Conservation (phyloP, 2,888 invertebrate genomes). For the Linnaemya vulpina region DNA sequence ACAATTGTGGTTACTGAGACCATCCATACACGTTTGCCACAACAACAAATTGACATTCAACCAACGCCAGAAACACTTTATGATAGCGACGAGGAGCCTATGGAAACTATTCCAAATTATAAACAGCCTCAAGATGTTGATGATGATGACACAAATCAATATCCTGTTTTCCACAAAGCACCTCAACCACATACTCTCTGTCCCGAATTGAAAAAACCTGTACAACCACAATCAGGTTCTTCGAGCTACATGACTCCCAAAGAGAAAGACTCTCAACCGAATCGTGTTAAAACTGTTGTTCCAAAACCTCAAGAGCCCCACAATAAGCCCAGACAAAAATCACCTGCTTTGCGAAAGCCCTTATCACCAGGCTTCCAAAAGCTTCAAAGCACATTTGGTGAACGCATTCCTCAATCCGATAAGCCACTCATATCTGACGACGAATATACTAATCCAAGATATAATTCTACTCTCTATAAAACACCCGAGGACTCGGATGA, state of each 20-base stretch:
- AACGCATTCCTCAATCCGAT: slow-evolving; percentile 9
- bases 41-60: background rate
- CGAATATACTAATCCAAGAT: background rate
- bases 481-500: background rate
- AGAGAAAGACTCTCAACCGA: background rate
- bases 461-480: background rate
- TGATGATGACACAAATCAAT: background rate
- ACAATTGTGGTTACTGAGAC: slow-evolving; percentile 3
- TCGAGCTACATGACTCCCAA: background rate
- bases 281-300: background rate
- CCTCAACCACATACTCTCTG: background rate
- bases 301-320: background rate
- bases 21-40: background rate
- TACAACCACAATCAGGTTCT: background rate
- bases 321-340: slow-evolving; percentile 3
- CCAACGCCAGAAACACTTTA: background rate
- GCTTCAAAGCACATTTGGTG: slow-evolving; percentile 44
- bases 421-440: slow-evolving; percentile 5
- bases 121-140: background rate
- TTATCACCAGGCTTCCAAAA: slow-evolving; percentile 35
- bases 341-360: slow-evolving; percentile 33
- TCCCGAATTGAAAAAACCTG: background rate
- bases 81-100: background rate
- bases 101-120: background rate
- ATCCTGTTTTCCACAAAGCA: background rate